A percentile compares a stretch with the other conserved stretches of the same genome.
phyloP scores from a whole-genome alignment of 2,797 vertebrate genomes.

The Huso huso region DNA sequence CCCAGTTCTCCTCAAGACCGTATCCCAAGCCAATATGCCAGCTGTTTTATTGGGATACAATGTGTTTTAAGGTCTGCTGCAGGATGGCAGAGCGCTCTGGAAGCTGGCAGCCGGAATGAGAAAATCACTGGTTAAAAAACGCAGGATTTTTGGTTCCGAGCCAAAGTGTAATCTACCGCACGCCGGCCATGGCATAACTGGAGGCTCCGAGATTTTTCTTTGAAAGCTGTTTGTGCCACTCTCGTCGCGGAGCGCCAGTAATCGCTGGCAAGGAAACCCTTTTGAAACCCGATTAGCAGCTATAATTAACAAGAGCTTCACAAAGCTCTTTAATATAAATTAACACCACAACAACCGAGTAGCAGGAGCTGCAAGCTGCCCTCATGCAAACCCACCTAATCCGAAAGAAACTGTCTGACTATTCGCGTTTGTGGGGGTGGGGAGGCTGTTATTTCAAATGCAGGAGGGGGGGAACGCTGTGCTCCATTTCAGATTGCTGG shows the following conservation, averaged over 20 bases:
- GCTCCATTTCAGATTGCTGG: too few species aligned
- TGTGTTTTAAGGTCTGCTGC: slow-evolving; percentile 61
- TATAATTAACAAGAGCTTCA: slow-evolving; percentile 48
- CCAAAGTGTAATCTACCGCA: slow-evolving; percentile 62
- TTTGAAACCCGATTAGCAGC: slow-evolving; percentile 53
- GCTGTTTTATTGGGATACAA: slow-evolving; percentile 63
- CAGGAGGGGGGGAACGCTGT: too few species aligned
- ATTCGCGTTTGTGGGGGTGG: too few species aligned
- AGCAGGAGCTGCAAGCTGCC: not conserved
- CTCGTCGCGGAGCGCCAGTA: slow-evolving; percentile 41
- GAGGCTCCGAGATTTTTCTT: slow-evolving; percentile 12
- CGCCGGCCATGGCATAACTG: slow-evolving; percentile 34
- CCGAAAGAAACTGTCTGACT: too few species aligned
- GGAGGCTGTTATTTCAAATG: too few species aligned
- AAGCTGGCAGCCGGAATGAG: slow-evolving; percentile 62
- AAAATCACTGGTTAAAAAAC: slow-evolving; percentile 67
- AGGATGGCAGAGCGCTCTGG: slow-evolving; percentile 54
- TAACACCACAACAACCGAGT: slow-evolving; percentile 22
- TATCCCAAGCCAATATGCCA: slow-evolving; percentile 19
- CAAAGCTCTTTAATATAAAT: slow-evolving; percentile 23
- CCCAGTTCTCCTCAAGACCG: slow-evolving; percentile 7
- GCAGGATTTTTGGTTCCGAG: slow-evolving; percentile 56
- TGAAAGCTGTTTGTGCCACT: slow-evolving; percentile 21
- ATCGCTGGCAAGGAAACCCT: slow-evolving; percentile 43
- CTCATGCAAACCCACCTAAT: too few species aligned